Conservation (phyloP, 2,888 invertebrate genomes). For the Sinotaia quadrata region DNA sequence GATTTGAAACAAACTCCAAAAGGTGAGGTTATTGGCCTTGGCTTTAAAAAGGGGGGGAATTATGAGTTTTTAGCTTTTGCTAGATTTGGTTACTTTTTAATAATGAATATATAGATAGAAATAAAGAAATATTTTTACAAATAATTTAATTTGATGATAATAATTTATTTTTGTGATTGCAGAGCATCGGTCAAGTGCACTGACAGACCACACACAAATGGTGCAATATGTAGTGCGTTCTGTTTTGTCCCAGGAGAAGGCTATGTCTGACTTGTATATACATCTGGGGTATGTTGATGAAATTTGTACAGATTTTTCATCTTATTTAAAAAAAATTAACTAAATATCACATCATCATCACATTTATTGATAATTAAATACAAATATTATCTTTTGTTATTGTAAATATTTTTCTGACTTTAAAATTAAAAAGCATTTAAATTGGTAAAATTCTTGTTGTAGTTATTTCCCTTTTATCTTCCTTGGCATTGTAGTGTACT, state of each 20-base stretch:
- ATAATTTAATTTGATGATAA: not conserved
- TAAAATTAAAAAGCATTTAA: no score
- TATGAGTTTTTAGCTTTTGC: not conserved
- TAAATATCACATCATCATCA: no score
- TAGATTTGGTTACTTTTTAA: not conserved
- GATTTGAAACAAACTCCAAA: constrained; percentile 51
- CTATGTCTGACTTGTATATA: constrained; percentile 55
- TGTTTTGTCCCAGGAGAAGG: constrained; percentile 52
- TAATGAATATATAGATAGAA: not conserved
- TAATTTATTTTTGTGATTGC: not conserved
- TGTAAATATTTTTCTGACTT: no score
- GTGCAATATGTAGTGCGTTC: constrained; percentile 56
- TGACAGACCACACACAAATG: constrained; percentile 57
- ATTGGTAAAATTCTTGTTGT: no score
- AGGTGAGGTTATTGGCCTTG: constrained; percentile 46
- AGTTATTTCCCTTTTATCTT: no score
- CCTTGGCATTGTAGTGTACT: no score
- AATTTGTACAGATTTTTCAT: no score
- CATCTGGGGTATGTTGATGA: constrained; percentile 55
- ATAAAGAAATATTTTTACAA: not conserved
- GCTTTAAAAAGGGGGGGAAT: not conserved
- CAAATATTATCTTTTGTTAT: no score
- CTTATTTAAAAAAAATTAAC: no score
- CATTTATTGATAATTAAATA: no score
- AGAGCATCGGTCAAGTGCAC: constrained; percentile 36